Base-by-base conservation (phyloP, 1,140 invertebrate species). In the Pomacea maculata region DNA sequence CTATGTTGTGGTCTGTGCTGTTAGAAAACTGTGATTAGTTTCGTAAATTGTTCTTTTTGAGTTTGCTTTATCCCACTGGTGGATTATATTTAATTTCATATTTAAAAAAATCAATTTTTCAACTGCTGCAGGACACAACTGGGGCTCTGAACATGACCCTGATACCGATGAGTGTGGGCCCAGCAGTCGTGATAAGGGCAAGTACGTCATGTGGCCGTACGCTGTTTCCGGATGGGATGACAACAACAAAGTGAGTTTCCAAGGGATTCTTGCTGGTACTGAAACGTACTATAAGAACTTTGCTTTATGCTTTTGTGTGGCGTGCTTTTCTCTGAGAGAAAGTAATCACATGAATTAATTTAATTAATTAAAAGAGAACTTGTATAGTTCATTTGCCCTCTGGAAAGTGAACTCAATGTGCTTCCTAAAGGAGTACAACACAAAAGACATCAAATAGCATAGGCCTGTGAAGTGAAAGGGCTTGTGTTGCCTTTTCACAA, bases 151-250 rank as follows among this genome's bases (percentile, higher is more conserved):
- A 90, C 97, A 99, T 92, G 97, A 98, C 93, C 97, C 97, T 12
- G 96, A 98, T 91, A 96, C 96, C 80, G 94, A 95, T 72, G 96
- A 98, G 92, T 99, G 97, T 91, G 96, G 96, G 88, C 97, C 97
- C 15, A 95, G 95, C 90, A 95, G 87, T 95, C 88, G 95, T 1
- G 82, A 97, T 91, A 97, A 97, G n/a, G 98, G 98, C 64, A 98
- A 97, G 78, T 99, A 97, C 91, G 93, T 99, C 71, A 99, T 99
- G 97, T 99, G 98, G 92, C 97, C 97, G 0, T 99, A 98, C 91
- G 97, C 97, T 86, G 97, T 99, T 75, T 97, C 96, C 89, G 98
- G 98, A 9, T 98, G 98, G 89, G 97, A 99, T 89, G 94, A 97
- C 71, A 99, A 99, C 88, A 99, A 99, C 87, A 97, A 98, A 94